Conservation (phyloP, 2,797 vertebrate genomes). For the Bucorvus abyssinicus region DNA sequence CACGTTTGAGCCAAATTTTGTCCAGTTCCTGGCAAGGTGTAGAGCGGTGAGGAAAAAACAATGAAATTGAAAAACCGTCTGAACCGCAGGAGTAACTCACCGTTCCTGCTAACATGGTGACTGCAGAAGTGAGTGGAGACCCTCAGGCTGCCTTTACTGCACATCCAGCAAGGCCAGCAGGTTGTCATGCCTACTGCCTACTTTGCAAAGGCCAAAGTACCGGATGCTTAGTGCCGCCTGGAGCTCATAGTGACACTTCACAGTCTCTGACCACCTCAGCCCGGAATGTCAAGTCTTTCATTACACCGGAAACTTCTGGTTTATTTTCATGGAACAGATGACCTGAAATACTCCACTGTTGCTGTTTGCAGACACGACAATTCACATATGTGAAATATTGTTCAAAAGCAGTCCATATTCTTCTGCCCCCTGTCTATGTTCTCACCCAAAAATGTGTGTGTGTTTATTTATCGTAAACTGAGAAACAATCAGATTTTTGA, state of each 20-base stretch:
- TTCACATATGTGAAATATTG: neutral
- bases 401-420: neutral
- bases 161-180: neutral
- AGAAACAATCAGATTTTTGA: neutral
- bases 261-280: neutral
- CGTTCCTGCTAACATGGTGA: neutral
- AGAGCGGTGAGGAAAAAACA: neutral
- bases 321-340: neutral
- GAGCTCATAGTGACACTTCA: neutral
- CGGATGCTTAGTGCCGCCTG: neutral
- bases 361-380: accelerated
- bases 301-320: neutral
- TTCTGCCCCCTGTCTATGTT: neutral
- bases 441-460: neutral
- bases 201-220: neutral
- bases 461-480: neutral
- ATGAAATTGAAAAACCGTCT: neutral
- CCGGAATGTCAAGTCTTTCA: neutral
- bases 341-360: neutral
- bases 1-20: neutral
- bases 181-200: neutral
- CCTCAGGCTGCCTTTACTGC: neutral
- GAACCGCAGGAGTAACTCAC: neutral
- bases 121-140: neutral
- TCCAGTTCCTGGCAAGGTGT: neutral